Evolutionary conservation across 2,888 invertebrate genomes (phyloP).

Genomic region (Drosophila robusta): DNA sequence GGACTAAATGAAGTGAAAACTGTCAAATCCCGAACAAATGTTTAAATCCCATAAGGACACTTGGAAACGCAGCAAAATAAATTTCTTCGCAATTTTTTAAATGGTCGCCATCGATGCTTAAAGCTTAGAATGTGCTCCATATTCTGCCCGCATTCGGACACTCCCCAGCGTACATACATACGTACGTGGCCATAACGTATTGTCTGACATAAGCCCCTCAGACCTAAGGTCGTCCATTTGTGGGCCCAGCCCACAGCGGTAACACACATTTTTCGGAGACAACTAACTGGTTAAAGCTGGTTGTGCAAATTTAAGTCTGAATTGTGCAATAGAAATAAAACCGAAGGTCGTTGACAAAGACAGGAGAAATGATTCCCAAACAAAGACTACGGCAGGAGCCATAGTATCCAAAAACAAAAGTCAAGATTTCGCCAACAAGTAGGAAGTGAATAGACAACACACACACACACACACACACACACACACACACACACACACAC

Average conservation of each 20-base stretch:
- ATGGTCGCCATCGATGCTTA: conserved; percentile 32
- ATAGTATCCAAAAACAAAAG: background rate
- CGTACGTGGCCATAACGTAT: conserved; percentile 47
- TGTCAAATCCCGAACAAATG: conserved; percentile 40
- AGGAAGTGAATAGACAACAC: too few species aligned
- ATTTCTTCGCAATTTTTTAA: conserved; percentile 61
- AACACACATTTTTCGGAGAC: background rate
- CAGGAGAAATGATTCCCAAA: conserved; percentile 20
- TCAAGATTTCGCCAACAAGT: too few species aligned
- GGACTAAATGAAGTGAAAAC: conserved; percentile 70
- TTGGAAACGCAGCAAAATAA: conserved; percentile 60
- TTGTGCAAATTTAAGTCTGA: conserved; percentile 49
- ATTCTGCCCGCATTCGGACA: conserved; percentile 11
- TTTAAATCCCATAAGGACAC: conserved; percentile 66
- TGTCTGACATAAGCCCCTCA: conserved; percentile 45
- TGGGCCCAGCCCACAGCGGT: background rate
- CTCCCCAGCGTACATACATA: background rate
- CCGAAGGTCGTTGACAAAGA: conserved; percentile 32
- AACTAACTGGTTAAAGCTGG: conserved; percentile 14
- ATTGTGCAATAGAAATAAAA: conserved; percentile 46
- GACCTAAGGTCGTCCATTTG: conserved; percentile 18
- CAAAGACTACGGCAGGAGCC: conserved; percentile 12
- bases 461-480: too few species aligned
- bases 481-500: too few species aligned
- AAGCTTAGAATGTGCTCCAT: conserved; percentile 30